Conservation (phyloP, 1,140 invertebrate genomes). For the Drosophila obscura region DNA sequence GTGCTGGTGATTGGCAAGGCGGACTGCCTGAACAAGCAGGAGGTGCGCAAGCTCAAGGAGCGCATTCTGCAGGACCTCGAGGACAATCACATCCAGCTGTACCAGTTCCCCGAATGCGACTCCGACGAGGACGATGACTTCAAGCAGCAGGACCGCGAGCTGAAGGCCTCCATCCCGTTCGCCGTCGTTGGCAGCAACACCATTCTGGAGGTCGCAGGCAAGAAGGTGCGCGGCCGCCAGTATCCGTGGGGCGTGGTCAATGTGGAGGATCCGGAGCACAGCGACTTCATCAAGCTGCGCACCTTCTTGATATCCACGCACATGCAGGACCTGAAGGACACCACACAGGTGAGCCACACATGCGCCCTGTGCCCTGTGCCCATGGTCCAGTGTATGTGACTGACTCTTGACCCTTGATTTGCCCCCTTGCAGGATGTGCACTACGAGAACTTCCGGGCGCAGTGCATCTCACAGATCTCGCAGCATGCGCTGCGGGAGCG, state of each 20-base stretch:
- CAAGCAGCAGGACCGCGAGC: conserved; percentile 94
- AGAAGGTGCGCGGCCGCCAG: conserved; percentile 94
- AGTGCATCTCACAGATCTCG: conserved; percentile 95
- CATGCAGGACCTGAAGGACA: conserved; percentile 97
- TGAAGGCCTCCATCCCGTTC: conserved; percentile 97
- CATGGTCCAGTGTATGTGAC: no score
- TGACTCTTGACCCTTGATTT: background rate
- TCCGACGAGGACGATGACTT: conserved; percentile 97
- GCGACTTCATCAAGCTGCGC: conserved; percentile 97
- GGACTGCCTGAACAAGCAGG: conserved; percentile 95
- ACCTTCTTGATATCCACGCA: conserved; percentile 98
- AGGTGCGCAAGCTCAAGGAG: conserved; percentile 95
- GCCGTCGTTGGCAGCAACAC: conserved; percentile 98
- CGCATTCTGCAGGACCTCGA: conserved; percentile 91
- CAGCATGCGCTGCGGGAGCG: conserved; percentile 91
- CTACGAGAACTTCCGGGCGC: conserved; percentile 97
- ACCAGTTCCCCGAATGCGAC: conserved; percentile 98
- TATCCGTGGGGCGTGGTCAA: conserved; percentile 99
- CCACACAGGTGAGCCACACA: conserved; percentile 88
- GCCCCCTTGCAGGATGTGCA: conserved; percentile 90
- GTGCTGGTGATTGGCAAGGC: conserved; percentile 99
- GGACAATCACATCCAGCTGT: conserved; percentile 94
- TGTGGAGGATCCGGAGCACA: conserved; percentile 98
- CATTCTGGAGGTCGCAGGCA: conserved; percentile 95
- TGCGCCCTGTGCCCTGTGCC: no score